Evolutionary conservation across 2,797 vertebrate genomes (phyloP).

Genomic region (Streptopelia turtur): DNA sequence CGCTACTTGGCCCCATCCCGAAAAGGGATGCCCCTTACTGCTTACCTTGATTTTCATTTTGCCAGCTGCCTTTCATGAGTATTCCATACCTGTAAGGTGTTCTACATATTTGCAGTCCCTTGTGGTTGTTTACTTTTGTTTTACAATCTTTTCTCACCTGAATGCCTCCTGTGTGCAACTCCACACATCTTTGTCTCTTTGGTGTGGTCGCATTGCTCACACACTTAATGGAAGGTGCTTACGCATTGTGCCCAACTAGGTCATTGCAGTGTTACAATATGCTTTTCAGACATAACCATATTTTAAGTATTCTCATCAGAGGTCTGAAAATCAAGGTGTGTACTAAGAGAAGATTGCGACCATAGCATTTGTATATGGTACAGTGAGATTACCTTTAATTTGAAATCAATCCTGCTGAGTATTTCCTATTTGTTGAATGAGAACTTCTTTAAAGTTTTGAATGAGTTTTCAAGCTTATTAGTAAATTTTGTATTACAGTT

Average conservation of each 20-base stretch:
- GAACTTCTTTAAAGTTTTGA: neutral
- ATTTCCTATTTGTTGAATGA: neutral
- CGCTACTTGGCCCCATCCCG: fast-evolving
- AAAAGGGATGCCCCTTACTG: neutral
- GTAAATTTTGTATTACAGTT: neutral
- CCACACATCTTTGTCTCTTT: neutral
- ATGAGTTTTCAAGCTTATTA: neutral
- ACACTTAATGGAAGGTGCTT: neutral
- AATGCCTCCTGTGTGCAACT: neutral
- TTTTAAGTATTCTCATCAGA: neutral
- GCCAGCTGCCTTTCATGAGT: neutral
- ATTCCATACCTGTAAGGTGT: neutral
- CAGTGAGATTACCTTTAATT: neutral
- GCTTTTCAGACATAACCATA: neutral
- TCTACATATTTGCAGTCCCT: neutral
- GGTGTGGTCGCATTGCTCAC: neutral
- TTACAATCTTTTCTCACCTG: neutral
- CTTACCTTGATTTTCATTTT: neutral
- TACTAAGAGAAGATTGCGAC: neutral
- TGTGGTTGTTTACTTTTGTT: neutral
- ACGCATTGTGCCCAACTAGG: neutral
- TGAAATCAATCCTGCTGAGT: neutral
- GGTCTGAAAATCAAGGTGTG: neutral
- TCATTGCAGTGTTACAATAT: neutral
- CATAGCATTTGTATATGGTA: neutral